Base-by-base conservation (phyloP, 2,888 invertebrate species). In the Camptogramma bilineatum region DNA sequence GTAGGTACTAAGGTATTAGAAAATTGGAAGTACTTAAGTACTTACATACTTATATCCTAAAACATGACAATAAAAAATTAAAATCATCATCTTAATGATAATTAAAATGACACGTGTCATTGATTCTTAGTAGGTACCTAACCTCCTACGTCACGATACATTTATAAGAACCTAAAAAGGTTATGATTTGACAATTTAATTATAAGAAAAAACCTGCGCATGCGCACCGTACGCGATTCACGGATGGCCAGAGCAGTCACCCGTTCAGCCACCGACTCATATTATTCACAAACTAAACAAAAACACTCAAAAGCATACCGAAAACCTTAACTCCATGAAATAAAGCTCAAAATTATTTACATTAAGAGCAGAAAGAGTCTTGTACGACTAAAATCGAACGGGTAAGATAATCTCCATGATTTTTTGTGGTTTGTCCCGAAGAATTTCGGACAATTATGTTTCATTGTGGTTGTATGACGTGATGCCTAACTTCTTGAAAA, bases 191-290 rank as follows among this genome's bases (percentile, higher is more conserved):
- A 52, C 16, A 52, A 18, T 60, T 18, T 31, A 46, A 51, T 58
- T 59, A 46, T 31, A 42, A 28, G 28, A 52, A 47, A 24, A 58
- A 50, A 50, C 51, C 62, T 79, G 80, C 84, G 77, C 69, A 1
- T 84, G 86, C 82, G 73, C 77, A 85, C 86, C 68, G 82, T 88
- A 87, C 86, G 71, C 73, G 75, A 78, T 84, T 85, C 84, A 86
- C 83, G 87, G 85, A 86, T 86, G 87, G 85, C 80, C 84, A 83
- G 74, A 84, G 77, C 82, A 86, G 85, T 87, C 88, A 87, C 80
- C 82, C 78, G 79, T 73, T 74, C 72, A 77, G 82, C 80, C 73
- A 76, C 73, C 81, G 77, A 76, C 77, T 78, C 80, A 81, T 83
- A 85, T 87, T 84, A 84, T 80, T 76, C 73, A 65, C 68, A 64